Percentiles rank a stretch among this genome's conserved stretches.
Conservation (phyloP, 1,140 invertebrate species). For the Drosophila aff. region DNA sequence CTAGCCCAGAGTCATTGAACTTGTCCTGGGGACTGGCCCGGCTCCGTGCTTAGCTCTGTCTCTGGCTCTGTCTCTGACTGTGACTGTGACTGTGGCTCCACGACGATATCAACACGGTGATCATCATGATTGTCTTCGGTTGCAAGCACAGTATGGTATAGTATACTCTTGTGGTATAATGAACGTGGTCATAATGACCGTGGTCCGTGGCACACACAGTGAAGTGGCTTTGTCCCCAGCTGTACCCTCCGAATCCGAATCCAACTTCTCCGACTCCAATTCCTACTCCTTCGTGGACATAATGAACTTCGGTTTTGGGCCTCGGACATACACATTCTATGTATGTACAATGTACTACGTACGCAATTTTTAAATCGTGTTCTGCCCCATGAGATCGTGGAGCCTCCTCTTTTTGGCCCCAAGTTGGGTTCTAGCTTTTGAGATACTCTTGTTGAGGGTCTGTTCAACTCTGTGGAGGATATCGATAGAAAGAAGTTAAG, state of each 20-base stretch:
- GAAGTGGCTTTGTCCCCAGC: conserved; percentile 70
- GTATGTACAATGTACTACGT: conserved; percentile 30
- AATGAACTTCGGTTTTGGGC: conserved; percentile 74
- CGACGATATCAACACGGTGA: conserved; percentile 73
- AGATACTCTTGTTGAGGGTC: not conserved
- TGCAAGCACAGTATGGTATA: conserved; percentile 9
- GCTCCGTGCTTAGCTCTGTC: conserved; percentile 8
- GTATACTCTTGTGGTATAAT: conserved; percentile 10
- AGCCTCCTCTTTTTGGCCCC: conserved; percentile 21
- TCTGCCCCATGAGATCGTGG: conserved; percentile 64
- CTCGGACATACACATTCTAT: conserved; percentile 17
- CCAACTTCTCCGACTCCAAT: conserved; percentile 12
- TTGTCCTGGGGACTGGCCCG: conserved; percentile 67
- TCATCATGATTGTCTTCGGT: conserved; percentile 66
- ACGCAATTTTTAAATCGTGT: conserved; percentile 83
- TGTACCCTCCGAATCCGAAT: conserved; percentile 30
- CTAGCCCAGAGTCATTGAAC: conserved; percentile 79
- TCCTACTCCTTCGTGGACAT: conserved; percentile 72
- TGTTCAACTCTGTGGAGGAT: not conserved
- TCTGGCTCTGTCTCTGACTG: conserved; percentile 21
- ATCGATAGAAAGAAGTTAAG: too few relatives aligned
- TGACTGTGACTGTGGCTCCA: conserved; percentile 38
- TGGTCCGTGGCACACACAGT: conserved; percentile 66
- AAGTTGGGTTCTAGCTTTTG: conserved; percentile 5
- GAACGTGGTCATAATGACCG: conserved; percentile 27